phyloP scores from a whole-genome alignment of 2,113 vertebrate species.

The Aphyosemion australe region DNA sequence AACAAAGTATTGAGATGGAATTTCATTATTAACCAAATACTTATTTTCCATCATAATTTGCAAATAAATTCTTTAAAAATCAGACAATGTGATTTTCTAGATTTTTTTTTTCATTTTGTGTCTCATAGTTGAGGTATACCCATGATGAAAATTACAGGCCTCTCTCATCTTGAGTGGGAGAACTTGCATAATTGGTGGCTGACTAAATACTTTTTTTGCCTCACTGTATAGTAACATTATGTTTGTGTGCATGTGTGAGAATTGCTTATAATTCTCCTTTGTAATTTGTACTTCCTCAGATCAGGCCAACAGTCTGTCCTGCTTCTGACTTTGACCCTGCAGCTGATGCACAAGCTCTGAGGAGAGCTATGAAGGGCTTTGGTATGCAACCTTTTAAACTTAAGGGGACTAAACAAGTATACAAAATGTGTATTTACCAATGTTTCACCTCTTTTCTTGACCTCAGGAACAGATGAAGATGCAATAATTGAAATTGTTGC shows the following conservation, averaged over 20 bases:
- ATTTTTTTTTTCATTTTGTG: too few relatives aligned
- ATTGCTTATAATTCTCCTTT: constrained; percentile 3
- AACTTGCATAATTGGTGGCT: too few relatives aligned
- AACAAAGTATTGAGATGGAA: too few relatives aligned
- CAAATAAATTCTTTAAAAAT: too few relatives aligned
- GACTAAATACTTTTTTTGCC: too few relatives aligned
- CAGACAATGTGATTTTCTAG: too few relatives aligned
- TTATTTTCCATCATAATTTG: too few relatives aligned
- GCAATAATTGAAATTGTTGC: constrained; percentile 90
- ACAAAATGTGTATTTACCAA: not conserved
- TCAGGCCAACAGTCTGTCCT: constrained; percentile 84
- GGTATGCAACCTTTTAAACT: constrained; percentile 73
- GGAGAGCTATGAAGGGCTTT: constrained; percentile 97
- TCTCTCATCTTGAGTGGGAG: too few relatives aligned
- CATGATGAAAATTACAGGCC: too few relatives aligned
- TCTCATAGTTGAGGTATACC: too few relatives aligned
- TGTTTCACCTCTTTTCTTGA: not conserved
- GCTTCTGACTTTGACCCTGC: constrained; percentile 80
- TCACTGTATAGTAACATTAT: not conserved
- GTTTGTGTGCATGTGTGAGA: not conserved
- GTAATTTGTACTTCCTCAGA: constrained; percentile 64
- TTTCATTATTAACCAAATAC: too few relatives aligned
- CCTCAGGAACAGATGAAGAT: constrained; percentile 89
- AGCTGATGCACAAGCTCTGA: constrained; percentile 87
- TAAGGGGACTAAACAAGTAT: not conserved